Base-by-base conservation (phyloP, 23 tunicate genomes). In the Halocynthia roretzi region DNA sequence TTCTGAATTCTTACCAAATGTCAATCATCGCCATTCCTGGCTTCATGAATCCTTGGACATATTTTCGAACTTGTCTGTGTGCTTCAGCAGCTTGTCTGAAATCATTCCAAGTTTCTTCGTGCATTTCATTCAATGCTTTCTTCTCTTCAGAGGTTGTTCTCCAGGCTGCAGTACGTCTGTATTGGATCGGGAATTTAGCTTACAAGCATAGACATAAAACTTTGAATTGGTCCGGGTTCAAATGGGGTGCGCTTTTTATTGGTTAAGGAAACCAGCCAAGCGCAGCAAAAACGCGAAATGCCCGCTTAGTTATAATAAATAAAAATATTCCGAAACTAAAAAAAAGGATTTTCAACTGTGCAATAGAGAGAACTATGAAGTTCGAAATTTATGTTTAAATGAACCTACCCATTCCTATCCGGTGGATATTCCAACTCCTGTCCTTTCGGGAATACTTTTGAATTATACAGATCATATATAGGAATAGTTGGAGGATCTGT, bases 1-100 rank as follows among this genome's bases (percentile, higher is more conserved):
- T 72, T 51, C 19, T 52, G n/a, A n/a, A 10, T n/a, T 80, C 93
- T 75, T 63, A 96, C 99, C 99, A 94, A 19, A 96, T 96, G 68
- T 96, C 99, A 55, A 96, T 89, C 99, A 96, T 96, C 7, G 96
- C 69, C 76, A 89, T 21, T 8, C 99, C 99, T 50, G 99, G 99
- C 76, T 96, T 85, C 5, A 96, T 96, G 72, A 56, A 96, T 18
- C 62, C 89, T 56, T 96, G 99, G 21, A 96, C 89, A 54, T 96
- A 76, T 56, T 85, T 76, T 68, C 99, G 80, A 58, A 83, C 89
- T 80, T 90, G 96, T 83, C 99, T 64, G 63, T 96, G 99, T 40
- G 99, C 96, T 68, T 96, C 99, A 8, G 96, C 96, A 6, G 99
- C 96, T 76, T 96, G 99, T 49, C 96, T 72, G 71, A 85, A 82